Evolutionary conservation across 2,797 vertebrate genomes (phyloP).

Genomic region (Sternarchorhynchus goeldii): DNA sequence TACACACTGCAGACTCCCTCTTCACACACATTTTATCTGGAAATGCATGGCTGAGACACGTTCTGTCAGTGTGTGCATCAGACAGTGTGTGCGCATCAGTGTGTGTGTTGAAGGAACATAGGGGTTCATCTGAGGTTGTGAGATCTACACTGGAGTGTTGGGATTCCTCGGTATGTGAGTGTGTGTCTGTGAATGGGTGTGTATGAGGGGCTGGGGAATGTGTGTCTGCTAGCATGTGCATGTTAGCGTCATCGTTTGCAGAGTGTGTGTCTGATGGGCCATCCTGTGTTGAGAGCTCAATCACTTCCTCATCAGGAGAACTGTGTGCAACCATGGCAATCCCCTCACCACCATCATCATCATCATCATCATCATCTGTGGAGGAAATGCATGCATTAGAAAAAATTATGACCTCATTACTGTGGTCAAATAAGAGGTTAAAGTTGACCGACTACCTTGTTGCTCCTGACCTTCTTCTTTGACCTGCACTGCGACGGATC

Average conservation of each 20-base stretch:
- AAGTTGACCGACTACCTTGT: constrained; percentile 22
- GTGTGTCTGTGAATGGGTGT: constrained; percentile 46
- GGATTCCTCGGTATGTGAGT: constrained; percentile 52
- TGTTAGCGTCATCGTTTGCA: constrained; percentile 14
- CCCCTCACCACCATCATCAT: constrained; percentile 37
- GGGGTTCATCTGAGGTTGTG: constrained; percentile 43
- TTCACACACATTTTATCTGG: constrained; percentile 44
- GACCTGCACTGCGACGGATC: constrained; percentile 37
- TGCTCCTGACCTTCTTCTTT: constrained; percentile 45
- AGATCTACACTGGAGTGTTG: constrained; percentile 54
- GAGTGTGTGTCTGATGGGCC: constrained; percentile 22
- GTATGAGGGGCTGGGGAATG: constrained; percentile 48
- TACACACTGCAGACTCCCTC: constrained; percentile 31
- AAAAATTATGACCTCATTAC: not conserved
- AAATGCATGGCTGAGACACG: not conserved
- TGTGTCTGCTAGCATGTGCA: constrained; percentile 2
- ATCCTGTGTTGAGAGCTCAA: constrained; percentile 39
- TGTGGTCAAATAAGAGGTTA: not conserved
- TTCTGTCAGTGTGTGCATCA: constrained; percentile 22
- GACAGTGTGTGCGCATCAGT: constrained; percentile 12
- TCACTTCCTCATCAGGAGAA: constrained; percentile 47
- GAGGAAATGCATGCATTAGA: not conserved
- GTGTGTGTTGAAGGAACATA: constrained; percentile 38
- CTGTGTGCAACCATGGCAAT: constrained; percentile 29
- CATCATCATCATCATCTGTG: constrained; percentile 41